These are phyloP conservation scores for Halocynthia aurantium DNA, from an alignment of 23 tunicate species.

Conservation along the genomic window DNA sequence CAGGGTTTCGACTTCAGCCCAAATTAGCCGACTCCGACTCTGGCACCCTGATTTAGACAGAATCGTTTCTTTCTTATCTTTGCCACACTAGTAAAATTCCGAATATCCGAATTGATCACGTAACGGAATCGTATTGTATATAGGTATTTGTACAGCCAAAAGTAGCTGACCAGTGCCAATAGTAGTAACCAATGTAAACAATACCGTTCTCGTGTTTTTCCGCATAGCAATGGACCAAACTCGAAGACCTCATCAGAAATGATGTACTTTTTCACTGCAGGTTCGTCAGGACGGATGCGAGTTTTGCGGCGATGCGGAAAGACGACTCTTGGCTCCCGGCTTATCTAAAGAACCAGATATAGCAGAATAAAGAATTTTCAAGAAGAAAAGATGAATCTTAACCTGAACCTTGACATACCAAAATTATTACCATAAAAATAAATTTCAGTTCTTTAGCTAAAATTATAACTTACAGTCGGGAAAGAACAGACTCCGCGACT, in stretches of 20 bases:
- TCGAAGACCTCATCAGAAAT: conserved; percentile 83
- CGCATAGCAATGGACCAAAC: conserved; percentile 96
- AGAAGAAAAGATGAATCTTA: neutral
- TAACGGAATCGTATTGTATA: neutral
- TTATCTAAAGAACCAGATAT: conserved; percentile 22
- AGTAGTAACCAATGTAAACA: neutral
- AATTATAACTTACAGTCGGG: conserved; percentile 47
- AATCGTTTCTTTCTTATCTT: too few relatives aligned
- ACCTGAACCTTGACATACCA: too few relatives aligned
- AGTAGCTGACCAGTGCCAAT: neutral
- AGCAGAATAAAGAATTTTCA: neutral
- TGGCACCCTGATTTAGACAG: too few relatives aligned
- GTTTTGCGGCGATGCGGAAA: conserved; percentile 77
- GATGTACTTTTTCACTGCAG: conserved; percentile 75
- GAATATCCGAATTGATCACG: neutral
- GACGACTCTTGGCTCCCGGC: conserved; percentile 76
- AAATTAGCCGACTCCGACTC: neutral
- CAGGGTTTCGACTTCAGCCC: neutral
- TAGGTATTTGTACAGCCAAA: neutral
- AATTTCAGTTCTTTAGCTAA: neutral
- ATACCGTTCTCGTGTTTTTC: conserved; percentile 92
- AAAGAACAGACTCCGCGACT: conserved; percentile 91
- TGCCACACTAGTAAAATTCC: too few relatives aligned
- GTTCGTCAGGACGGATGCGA: conserved; percentile 59
- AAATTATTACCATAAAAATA: too few relatives aligned